Conservation (phyloP, 2,113 vertebrate species). For the Terrapene triunguis region DNA sequence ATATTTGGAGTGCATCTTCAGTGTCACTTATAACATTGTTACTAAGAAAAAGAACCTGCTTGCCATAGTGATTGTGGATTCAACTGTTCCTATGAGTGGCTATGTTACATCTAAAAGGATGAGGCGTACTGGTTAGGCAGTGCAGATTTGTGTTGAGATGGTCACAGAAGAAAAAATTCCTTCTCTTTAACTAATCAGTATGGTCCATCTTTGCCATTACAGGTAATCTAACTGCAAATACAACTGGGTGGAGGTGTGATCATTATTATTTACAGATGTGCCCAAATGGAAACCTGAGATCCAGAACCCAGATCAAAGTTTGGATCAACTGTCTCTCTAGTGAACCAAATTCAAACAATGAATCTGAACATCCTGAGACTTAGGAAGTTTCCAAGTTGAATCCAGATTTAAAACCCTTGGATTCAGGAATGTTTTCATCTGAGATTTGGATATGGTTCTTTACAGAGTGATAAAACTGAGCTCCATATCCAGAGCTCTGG, state of each 20-base stretch:
- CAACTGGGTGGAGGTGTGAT: neutral
- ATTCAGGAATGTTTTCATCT: neutral
- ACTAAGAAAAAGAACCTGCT: neutral
- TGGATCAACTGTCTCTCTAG: neutral
- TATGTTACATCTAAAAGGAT: neutral
- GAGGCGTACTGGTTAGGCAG: neutral
- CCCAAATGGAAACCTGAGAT: neutral
- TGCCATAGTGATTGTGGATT: neutral
- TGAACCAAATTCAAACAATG: neutral
- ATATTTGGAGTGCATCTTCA: neutral
- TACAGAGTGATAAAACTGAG: neutral
- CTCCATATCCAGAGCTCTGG: neutral
- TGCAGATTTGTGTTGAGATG: neutral
- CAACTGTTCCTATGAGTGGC: neutral
- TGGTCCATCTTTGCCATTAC: neutral
- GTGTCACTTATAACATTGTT: neutral
- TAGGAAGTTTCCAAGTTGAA: neutral
- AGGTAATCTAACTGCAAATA: neutral
- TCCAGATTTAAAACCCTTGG: neutral
- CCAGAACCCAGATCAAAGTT: neutral
- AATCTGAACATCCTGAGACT: neutral
- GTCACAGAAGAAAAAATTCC: neutral
- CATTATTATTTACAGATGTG: neutral
- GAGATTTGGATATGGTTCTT: neutral
- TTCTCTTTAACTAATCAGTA: neutral